phyloP scores from a whole-genome alignment of 2,113 vertebrate genomes.

The Gyps fulvus region DNA sequence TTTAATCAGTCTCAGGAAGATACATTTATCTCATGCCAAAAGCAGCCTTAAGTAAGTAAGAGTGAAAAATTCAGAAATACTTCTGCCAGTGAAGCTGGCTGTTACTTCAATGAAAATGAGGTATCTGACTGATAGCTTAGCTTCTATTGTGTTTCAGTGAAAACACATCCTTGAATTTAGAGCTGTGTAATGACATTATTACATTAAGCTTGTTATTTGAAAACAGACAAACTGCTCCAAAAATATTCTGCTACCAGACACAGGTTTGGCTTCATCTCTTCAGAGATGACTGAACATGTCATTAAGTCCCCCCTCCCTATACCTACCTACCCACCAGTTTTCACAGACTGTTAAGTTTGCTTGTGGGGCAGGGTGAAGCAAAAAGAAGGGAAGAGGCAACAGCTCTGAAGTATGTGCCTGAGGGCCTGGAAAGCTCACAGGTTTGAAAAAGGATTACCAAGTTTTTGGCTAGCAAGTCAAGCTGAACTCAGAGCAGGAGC shows the following conservation, averaged over 20 bases:
- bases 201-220: conserved; percentile 17
- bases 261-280: not conserved
- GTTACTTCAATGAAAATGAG: conserved; percentile 10
- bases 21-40: not conserved
- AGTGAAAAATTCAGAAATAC: not conserved
- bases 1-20: not conserved
- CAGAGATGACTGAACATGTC: not conserved
- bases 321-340: not conserved
- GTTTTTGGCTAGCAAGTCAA: not conserved
- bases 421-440: not conserved
- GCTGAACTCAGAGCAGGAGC: not conserved
- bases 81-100: not conserved
- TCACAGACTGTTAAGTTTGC: not conserved
- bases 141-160: conserved; percentile 15
- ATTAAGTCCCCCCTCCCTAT: not conserved
- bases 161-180: conserved; percentile 17
- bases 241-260: conserved; percentile 20
- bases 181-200: conserved; percentile 8
- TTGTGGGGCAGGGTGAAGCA: not conserved
- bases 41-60: not conserved
- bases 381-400: not conserved
- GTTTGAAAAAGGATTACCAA: not conserved
- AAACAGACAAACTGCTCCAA: conserved; percentile 17
- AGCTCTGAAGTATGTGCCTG: not conserved
- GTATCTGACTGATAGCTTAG: conserved; percentile 20